Conservation (phyloP, 2,797 vertebrate genomes). For the Oreonectes daqikongensis region DNA sequence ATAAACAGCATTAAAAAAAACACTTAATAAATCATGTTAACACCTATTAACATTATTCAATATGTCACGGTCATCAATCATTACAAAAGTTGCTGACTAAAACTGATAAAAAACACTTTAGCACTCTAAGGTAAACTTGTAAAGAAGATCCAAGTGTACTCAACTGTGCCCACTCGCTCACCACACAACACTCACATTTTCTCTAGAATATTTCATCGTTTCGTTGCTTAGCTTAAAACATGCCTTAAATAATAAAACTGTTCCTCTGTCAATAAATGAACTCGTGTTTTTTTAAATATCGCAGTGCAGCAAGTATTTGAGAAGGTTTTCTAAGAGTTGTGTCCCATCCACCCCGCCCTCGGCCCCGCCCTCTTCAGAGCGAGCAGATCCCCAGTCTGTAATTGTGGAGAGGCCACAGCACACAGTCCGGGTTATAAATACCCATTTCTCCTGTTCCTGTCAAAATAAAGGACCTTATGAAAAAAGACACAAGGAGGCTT, state of each 20-base stretch:
- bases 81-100: too few species aligned
- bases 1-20: not conserved
- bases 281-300: not conserved
- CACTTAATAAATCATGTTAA: not conserved
- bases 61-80: not conserved
- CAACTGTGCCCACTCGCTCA: too few species aligned
- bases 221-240: too few species aligned
- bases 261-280: too few species aligned
- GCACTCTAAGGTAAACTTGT: too few species aligned
- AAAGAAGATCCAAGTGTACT: too few species aligned
- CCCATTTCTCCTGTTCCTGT: conserved; percentile 79
- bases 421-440: conserved; percentile 84
- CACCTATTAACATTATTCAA: not conserved
- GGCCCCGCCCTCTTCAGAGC: conserved; percentile 67
- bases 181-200: too few species aligned
- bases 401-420: conserved; percentile 82
- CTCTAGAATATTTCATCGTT: too few species aligned
- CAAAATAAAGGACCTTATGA: conserved; percentile 81
- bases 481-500: conserved; percentile 64
- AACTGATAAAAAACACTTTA: too few species aligned
- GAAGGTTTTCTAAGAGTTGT: conserved; percentile 61
- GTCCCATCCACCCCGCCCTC: conserved; percentile 73
- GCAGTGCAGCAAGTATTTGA: not conserved
- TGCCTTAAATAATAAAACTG: too few species aligned
- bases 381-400: conserved; percentile 80